Evolutionary conservation across 2,113 vertebrate species (phyloP).

Genomic region (Rhinoderma darwinii): DNA sequence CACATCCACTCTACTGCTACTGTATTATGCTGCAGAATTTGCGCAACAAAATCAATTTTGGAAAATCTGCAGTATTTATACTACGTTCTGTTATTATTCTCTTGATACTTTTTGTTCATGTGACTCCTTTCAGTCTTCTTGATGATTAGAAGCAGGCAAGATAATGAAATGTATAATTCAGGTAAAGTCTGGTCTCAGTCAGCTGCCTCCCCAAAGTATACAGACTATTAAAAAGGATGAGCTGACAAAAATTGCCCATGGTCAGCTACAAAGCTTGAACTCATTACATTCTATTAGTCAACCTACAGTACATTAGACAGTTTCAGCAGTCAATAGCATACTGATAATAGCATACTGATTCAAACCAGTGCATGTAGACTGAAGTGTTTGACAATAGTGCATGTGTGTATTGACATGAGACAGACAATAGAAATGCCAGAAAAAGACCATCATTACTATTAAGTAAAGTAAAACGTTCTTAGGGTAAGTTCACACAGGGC

Average conservation of each 20-base stretch:
- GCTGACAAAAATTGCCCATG: background rate
- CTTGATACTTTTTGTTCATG: background rate
- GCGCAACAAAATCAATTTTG: too few relatives aligned
- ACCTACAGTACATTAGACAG: background rate
- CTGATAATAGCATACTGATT: background rate
- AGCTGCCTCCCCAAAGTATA: background rate
- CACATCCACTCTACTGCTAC: too few relatives aligned
- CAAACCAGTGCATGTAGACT: background rate
- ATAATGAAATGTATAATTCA: background rate
- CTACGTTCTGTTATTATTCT: too few relatives aligned
- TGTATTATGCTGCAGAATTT: too few relatives aligned
- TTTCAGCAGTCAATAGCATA: background rate
- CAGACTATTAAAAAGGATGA: background rate
- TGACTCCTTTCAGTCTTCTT: background rate
- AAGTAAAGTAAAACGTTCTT: too few relatives aligned
- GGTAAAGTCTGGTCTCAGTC: background rate
- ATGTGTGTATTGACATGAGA: background rate
- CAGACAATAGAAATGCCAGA: background rate
- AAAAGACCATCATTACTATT: too few relatives aligned
- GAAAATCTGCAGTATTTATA: too few relatives aligned
- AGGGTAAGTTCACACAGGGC: too few relatives aligned
- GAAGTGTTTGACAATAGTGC: background rate
- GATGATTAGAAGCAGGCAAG: background rate
- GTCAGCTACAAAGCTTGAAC: background rate
- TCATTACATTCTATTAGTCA: background rate